phyloP scores from a whole-genome alignment of 2,888 invertebrate genomes.

The Mactromeris polynyma region DNA sequence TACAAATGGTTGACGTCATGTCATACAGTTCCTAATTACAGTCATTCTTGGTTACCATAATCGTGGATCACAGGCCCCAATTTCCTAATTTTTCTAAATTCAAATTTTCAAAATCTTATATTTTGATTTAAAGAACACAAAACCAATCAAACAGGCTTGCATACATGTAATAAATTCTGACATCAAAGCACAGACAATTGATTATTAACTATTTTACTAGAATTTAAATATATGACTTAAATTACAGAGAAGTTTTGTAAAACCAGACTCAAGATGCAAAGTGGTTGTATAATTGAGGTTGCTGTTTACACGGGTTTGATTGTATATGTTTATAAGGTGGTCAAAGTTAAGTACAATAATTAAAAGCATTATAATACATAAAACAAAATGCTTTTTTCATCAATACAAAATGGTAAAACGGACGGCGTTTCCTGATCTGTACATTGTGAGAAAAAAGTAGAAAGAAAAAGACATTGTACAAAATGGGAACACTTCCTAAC shows the following conservation, averaged over 20 bases:
- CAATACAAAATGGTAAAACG: constrained; percentile 15
- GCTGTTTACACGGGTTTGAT: neutral
- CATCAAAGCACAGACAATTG: too few relatives aligned
- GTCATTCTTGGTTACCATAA: neutral
- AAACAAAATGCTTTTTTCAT: neutral
- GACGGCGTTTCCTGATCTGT: constrained; percentile 41
- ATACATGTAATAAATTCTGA: too few relatives aligned
- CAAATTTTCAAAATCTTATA: too few relatives aligned
- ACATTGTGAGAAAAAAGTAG: neutral
- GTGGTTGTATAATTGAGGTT: neutral
- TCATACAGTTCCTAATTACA: neutral
- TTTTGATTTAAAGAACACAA: too few relatives aligned
- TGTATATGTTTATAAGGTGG: neutral
- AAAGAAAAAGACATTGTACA: neutral
- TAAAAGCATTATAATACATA: neutral
- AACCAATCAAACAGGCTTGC: too few relatives aligned
- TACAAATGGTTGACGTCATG: too few relatives aligned
- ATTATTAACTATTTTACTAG: too few relatives aligned
- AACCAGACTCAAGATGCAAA: too few relatives aligned
- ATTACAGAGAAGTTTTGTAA: too few relatives aligned
- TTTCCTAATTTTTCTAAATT: too few relatives aligned
- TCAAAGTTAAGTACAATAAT: neutral
- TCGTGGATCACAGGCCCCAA: too few relatives aligned
- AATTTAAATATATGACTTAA: too few relatives aligned
- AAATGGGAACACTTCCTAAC: neutral